Evolutionary conservation across 2,888 invertebrate genomes (phyloP).

Genomic region (Itoplectis maculator): DNA sequence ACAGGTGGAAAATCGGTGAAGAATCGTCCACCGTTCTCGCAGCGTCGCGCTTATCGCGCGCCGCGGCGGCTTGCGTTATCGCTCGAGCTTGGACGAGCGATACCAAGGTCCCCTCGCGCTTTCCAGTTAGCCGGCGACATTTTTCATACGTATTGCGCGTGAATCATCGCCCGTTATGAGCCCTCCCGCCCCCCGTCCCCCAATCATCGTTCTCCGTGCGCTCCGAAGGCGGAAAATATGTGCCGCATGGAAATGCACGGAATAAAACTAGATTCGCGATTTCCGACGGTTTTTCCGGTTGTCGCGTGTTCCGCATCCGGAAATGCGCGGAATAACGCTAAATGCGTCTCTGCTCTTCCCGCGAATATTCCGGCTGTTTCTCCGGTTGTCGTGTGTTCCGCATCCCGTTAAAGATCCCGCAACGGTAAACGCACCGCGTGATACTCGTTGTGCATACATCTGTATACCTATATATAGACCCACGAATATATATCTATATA

Average conservation of each 20-base stretch:
- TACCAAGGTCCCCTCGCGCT: slow-evolving; percentile 36
- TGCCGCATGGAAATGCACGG: too few relatives aligned
- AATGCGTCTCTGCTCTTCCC: too few relatives aligned
- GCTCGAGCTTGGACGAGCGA: slow-evolving; percentile 51
- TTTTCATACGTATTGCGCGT: slow-evolving; percentile 45
- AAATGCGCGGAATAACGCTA: too few relatives aligned
- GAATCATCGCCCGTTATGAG: slow-evolving; percentile 61
- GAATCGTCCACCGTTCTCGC: slow-evolving; percentile 45
- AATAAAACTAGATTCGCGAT: too few relatives aligned
- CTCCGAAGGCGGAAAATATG: too few relatives aligned
- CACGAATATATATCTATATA: slow-evolving; percentile 11
- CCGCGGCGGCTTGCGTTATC: slow-evolving; percentile 65
- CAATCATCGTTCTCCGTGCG: too few relatives aligned
- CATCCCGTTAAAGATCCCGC: slow-evolving; percentile 79
- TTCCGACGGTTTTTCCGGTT: slow-evolving; percentile 51
- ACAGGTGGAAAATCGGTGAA: slow-evolving; percentile 36
- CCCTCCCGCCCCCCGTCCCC: too few relatives aligned
- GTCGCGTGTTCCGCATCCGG: slow-evolving; percentile 73
- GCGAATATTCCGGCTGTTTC: slow-evolving; percentile 14
- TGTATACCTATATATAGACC: neutral
- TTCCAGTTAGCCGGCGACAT: slow-evolving; percentile 30
- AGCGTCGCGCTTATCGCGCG: slow-evolving; percentile 58
- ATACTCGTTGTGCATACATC: neutral
- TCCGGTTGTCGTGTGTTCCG: slow-evolving; percentile 65
- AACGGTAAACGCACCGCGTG: slow-evolving; percentile 74